Percentiles rank a stretch among this genome's conserved stretches.
Evolutionary conservation across 2,888 invertebrate species (phyloP).

Genomic region (Nymphalis c-album): DNA sequence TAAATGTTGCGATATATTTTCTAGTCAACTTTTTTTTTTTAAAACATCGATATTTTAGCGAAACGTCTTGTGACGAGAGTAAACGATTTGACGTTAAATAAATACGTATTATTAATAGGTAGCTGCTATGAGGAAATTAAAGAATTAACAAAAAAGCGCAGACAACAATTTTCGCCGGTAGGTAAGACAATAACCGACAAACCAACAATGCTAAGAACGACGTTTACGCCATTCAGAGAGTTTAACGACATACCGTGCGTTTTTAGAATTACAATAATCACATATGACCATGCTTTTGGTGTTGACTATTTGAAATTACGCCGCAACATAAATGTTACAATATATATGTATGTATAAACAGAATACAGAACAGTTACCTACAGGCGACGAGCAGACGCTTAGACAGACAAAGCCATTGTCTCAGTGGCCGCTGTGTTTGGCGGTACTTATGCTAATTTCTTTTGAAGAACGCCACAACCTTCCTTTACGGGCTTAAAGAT

Average conservation of each 20-base stretch:
- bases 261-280: conserved; percentile 44
- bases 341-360: conserved; percentile 43
- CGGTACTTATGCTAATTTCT: conserved; percentile 78
- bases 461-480: conserved; percentile 65
- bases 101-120: conserved; percentile 6
- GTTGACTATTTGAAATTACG: conserved; percentile 56
- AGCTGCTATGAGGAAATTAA: conserved; percentile 8
- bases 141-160: conserved; percentile 10
- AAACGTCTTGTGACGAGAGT: too few species aligned
- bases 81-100: too few species aligned
- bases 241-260: conserved; percentile 46
- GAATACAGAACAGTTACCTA: conserved; percentile 58
- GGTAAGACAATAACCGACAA: conserved; percentile 39
- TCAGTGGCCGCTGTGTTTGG: conserved; percentile 62
- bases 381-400: conserved; percentile 63
- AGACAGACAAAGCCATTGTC: conserved; percentile 78
- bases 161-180: conserved; percentile 25
- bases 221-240: conserved; percentile 47
- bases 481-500: conserved; percentile 60
- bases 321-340: conserved; percentile 43
- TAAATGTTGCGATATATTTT: not conserved
- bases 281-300: conserved; percentile 47
- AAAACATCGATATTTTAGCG: not conserved
- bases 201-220: conserved; percentile 40
- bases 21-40: not conserved